phyloP scores from a whole-genome alignment of 2,888 invertebrate species.

The Drosophila fulvimacula region DNA sequence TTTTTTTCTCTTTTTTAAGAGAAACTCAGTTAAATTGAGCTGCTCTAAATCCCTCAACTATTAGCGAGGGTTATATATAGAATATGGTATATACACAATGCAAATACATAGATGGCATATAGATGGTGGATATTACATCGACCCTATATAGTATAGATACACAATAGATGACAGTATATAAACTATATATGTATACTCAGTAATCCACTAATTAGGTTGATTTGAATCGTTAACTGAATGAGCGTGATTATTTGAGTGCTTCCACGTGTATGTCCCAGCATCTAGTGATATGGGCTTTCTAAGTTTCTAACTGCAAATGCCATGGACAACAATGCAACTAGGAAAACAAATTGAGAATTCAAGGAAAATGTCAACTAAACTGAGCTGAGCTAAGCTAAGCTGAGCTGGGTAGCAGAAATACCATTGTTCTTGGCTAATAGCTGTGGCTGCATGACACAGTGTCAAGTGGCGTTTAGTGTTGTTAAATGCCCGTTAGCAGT shows the following conservation, averaged over 20 bases:
- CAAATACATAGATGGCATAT: too few relatives aligned
- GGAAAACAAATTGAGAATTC: slow-evolving; percentile 7
- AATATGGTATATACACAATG: too few relatives aligned
- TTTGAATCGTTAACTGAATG: not conserved
- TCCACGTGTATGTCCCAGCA: not conserved
- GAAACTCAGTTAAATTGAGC: not conserved
- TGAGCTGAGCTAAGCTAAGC: not conserved
- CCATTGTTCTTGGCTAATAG: slow-evolving; percentile 38
- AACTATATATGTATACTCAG: too few relatives aligned
- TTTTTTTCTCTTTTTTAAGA: not conserved
- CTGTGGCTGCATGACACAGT: slow-evolving; percentile 49
- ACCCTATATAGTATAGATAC: too few relatives aligned
- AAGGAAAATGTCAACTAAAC: slow-evolving; percentile 1
- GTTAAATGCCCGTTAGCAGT: slow-evolving; percentile 50
- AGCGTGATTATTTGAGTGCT: not conserved
- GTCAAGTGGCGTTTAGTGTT: slow-evolving; percentile 60
- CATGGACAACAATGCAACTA: slow-evolving; percentile 1
- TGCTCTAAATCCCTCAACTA: too few relatives aligned
- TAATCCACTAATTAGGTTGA: not conserved
- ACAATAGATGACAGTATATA: too few relatives aligned
- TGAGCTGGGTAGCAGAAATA: not conserved
- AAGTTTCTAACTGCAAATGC: not conserved
- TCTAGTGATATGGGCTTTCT: not conserved
- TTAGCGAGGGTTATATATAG: not conserved
- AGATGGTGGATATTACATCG: too few relatives aligned